Base-by-base conservation (phyloP, 2,113 vertebrate species). In the Spermophilus dauricus region DNA sequence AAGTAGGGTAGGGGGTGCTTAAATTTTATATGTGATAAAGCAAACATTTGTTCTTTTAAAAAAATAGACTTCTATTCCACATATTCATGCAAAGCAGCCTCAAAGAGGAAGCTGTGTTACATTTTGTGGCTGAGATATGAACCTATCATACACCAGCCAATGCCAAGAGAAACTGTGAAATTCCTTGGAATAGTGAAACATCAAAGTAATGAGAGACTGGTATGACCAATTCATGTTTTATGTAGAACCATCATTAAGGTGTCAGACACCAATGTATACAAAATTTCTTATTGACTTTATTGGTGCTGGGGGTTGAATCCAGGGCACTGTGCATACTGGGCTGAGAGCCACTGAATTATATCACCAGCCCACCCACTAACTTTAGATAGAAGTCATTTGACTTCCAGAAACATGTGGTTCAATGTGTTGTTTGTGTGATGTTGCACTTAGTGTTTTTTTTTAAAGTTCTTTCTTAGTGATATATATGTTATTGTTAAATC, bases 331-430 rank as follows among this genome's bases (percentile, higher is more conserved):
- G 7, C 34, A 70, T 18, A 6, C 14, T 70, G n/a, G 67, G 67
- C 34, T 51, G 48, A 51, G 48, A 12, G 48, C 14, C 67, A n/a
- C 34, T 70, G 16, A 70, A 34, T 34, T 8, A 34, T 16, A 70
- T n/a, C 67, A 3, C 32, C 34, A 70, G 34, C 34, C 34, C 32
- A 34, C 34, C 83, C 93, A 42, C 30, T 86, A 37, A 86, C 28
- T 81, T 91, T 73, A 94, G 42, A 69, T 12, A 78, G 78, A 88
- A 81, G 70, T 39, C 82, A 56, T 51, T 90, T 92, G 56, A 51
- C 56, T 86, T 95, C 32, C 24, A 95, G 53, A 78, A 8, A 45
- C 37, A 70, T 4, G 22, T 72, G 42, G 39, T 61, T 94, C 86
- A 82, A 3, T 18, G 30, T 48, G 13, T 42, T 86, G 16, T 84